Conservation (phyloP, 1,140 invertebrate species). For the Aphidius gifuensis region DNA sequence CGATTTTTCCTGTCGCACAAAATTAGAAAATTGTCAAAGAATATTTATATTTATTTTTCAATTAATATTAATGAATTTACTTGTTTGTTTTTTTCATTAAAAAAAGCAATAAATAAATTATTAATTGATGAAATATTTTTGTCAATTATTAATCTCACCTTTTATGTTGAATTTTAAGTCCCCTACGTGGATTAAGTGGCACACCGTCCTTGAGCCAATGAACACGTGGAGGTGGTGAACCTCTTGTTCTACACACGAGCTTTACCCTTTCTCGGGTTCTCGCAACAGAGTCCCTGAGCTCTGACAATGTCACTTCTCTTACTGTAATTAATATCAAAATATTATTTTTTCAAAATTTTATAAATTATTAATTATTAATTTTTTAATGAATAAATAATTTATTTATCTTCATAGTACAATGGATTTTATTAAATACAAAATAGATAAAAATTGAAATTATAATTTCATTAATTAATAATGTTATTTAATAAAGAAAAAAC, state of each 20-base stretch:
- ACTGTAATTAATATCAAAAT: conserved; percentile 41
- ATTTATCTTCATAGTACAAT: no score
- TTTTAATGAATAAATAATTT: no score
- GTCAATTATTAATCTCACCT: conserved; percentile 37
- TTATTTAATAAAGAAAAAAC: conserved; percentile 1
- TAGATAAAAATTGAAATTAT: no score
- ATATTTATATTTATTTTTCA: no score
- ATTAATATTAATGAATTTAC: not conserved
- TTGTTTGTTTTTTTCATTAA: not conserved
- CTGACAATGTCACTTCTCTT: conserved; percentile 52
- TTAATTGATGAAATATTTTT: not conserved
- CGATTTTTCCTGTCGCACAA: conserved; percentile 53
- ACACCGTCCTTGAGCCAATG: conserved; percentile 72
- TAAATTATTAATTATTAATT: no score
- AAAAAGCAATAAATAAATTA: not conserved
- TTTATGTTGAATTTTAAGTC: conserved; percentile 57
- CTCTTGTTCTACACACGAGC: conserved; percentile 67
- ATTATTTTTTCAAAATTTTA: no score
- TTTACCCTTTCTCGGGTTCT: conserved; percentile 59
- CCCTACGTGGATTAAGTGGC: conserved; percentile 56
- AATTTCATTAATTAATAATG: no score
- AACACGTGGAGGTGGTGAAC: conserved; percentile 67
- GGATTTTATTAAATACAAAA: not conserved
- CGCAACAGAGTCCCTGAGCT: conserved; percentile 54
- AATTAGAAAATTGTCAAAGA: conserved; percentile 45